A percentile compares a stretch with the other conserved stretches of the same genome.
Conservation (phyloP, 1,140 invertebrate genomes). For the Planococcus citri region DNA sequence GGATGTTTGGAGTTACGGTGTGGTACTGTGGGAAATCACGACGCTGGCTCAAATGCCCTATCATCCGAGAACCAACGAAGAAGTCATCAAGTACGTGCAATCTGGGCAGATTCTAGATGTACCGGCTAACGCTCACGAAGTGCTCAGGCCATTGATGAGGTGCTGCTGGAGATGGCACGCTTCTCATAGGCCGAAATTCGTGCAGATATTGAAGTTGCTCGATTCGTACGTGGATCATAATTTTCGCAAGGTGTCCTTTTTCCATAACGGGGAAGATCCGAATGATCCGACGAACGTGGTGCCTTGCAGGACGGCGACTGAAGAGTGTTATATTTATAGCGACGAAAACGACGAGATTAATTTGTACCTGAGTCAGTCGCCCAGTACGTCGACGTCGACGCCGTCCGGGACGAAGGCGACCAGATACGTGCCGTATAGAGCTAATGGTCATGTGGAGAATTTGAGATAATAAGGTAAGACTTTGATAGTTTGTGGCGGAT, state of each 20-base stretch:
- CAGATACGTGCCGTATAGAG: neutral
- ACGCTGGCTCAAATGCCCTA: conserved; percentile 97
- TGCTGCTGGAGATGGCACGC: conserved; percentile 74
- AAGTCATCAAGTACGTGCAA: conserved; percentile 71
- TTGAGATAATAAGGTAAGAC: neutral
- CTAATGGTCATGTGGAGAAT: neutral
- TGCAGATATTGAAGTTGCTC: conserved; percentile 55
- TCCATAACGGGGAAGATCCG: neutral
- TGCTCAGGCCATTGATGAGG: conserved; percentile 75
- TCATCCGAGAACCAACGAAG: conserved; percentile 64
- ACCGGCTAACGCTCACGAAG: conserved; percentile 82
- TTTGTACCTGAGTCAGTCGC: conserved; percentile 6
- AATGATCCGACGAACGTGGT: neutral
- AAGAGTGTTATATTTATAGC: conserved; percentile 4
- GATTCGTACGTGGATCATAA: conserved; percentile 36
- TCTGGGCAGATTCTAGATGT: conserved; percentile 69
- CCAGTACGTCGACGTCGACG: neutral
- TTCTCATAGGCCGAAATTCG: conserved; percentile 66
- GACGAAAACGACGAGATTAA: conserved; percentile 3
- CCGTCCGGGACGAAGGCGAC: neutral
- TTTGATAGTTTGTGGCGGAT: too few species aligned
- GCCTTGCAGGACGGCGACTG: neutral
- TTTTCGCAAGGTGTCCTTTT: conserved; percentile 23
- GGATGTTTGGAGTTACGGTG: conserved; percentile 93
- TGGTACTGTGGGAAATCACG: conserved; percentile 96